Conservation (phyloP, 2,797 vertebrate genomes). For the Bradypodion pumilum region DNA sequence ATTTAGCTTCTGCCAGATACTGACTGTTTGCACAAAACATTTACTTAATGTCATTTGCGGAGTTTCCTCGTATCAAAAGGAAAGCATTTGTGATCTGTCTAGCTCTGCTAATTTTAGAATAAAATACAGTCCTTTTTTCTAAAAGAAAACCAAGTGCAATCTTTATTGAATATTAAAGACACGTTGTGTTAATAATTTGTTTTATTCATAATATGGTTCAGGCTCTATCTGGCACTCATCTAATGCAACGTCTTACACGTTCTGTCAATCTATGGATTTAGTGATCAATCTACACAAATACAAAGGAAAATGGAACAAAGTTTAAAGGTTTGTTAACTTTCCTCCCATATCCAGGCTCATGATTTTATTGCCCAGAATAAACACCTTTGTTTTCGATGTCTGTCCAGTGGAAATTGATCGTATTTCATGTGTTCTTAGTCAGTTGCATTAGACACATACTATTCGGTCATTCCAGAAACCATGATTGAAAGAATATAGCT, state of each 20-base stretch:
- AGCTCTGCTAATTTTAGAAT: background rate
- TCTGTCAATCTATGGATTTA: background rate
- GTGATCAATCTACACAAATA: too few relatives aligned
- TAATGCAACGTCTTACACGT: too few relatives aligned
- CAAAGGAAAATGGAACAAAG: background rate
- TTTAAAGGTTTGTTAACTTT: constrained; percentile 1
- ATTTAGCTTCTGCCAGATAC: background rate
- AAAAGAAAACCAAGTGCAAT: too few relatives aligned
- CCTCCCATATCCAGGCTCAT: background rate
- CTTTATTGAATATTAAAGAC: too few relatives aligned
- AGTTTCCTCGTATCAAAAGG: background rate
- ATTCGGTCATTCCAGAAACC: background rate
- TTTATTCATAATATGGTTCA: too few relatives aligned
- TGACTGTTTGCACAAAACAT: background rate
- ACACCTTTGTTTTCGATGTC: background rate
- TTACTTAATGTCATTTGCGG: background rate
- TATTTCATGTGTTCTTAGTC: background rate
- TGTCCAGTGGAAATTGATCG: background rate
- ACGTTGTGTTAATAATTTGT: too few relatives aligned
- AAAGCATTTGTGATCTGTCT: background rate
- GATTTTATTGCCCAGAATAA: background rate
- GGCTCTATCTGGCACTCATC: too few relatives aligned
- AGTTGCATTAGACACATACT: background rate
- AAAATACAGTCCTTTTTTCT: background rate
- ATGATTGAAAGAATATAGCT: background rate